A percentile compares a stretch with the other conserved stretches of the same genome.
These are phyloP conservation scores for Epinephelus coioides DNA, from an alignment of 2,797 vertebrate genomes.

Conservation along the genomic window DNA sequence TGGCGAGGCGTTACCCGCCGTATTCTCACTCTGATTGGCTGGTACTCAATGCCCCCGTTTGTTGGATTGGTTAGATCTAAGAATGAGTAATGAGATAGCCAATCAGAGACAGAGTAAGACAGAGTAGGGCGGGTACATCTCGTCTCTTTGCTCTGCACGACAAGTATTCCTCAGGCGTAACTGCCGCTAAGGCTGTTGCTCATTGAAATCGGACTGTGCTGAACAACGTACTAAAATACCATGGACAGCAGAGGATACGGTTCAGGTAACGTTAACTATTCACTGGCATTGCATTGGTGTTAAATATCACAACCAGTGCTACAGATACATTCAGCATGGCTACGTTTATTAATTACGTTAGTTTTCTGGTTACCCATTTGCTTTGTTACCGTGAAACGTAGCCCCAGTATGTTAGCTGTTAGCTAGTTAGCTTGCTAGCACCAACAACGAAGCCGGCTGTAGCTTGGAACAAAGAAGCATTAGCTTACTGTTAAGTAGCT, in stretches of 20 bases:
- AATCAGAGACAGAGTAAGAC: too few relatives aligned
- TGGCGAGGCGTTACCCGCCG: too few relatives aligned
- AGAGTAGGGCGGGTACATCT: background rate
- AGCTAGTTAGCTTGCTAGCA: slow-evolving; percentile 10
- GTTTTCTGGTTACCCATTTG: background rate
- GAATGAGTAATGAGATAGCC: too few relatives aligned
- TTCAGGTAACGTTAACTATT: slow-evolving; percentile 66
- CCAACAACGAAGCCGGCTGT: background rate
- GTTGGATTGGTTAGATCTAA: too few relatives aligned
- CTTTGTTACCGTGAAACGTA: background rate
- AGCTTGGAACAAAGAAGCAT: background rate
- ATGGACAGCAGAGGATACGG: slow-evolving; percentile 81
- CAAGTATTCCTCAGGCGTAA: background rate
- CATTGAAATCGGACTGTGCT: background rate
- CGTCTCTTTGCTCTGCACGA: background rate
- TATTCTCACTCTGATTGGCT: too few relatives aligned
- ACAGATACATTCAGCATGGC: background rate
- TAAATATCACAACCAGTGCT: fast-evolving
- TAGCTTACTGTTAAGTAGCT: too few relatives aligned
- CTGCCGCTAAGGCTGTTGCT: background rate
- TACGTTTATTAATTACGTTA: background rate
- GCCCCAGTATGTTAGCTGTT: slow-evolving; percentile 11
- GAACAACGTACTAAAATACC: background rate
- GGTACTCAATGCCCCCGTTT: too few relatives aligned
- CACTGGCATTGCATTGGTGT: fast-evolving